Base-by-base conservation (phyloP, 1,140 invertebrate genomes). In the Lepeophtheirus salmonis region DNA sequence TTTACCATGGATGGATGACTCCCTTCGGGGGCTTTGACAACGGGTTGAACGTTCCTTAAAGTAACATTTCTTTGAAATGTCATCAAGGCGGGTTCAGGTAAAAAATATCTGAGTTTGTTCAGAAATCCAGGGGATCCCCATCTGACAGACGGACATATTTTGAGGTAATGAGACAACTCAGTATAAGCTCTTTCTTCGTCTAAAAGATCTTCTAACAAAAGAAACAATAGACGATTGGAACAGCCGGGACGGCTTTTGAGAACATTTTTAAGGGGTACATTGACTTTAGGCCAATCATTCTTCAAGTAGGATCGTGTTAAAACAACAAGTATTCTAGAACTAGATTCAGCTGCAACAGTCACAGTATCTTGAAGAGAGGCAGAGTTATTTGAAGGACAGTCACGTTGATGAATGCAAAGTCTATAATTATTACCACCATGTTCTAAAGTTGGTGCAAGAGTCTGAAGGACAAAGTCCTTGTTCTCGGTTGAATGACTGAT, bases 401-500 rank as follows among this genome's bases (percentile, higher is more conserved):
- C 88, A n/a, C 89, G 76, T 70, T 89, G 87, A 67, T 89, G 86
- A 49, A 95, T 74, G 69, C 88, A 92, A 50, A 94, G 74, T 70
- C 87, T 86, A 70, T 91, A 94, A 20, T 82, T 78, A 0, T 85
- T 84, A 49, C 82, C 78, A 1, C 77, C 78, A 67, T 80, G 77
- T 71, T 91, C 86, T 58, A 94, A 70, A 56, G 83, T 80, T 0
- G 84, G 83, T 2, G 84, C 84, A 26, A 94, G 72, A 63, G 86
- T 83, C 67, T 91, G 83, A 1, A 84, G 73, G 0, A 92, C 86
- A 75, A 88, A 92, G 12, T 82, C 79, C 67, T 89, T 86, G 70
- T 94, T 89, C 70, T 89, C 86, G 1, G 84, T 84, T 71, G 86
- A 89, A 72, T 94, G 92, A 67, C 86, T 89, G 56, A 94, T 79